Evolutionary conservation across 1,140 invertebrate species (phyloP), one percentile per base, ranked within the genome.

Genomic region (Stenopsyche tienmushanensis): DNA sequence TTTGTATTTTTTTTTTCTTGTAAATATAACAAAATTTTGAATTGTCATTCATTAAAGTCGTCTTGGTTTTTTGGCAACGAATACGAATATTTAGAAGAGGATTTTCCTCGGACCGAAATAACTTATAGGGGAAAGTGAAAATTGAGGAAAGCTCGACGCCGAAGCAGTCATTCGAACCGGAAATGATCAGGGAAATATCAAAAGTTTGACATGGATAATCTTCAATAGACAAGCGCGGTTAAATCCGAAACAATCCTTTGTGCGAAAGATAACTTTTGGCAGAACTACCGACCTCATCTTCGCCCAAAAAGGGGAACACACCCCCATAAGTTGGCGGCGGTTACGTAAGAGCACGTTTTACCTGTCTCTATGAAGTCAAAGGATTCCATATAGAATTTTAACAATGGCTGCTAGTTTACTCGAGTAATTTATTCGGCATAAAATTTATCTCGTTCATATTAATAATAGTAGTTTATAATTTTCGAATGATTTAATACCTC

Each of bases 301-400:
- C 44, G 18, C 8, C 5, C 5, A 7, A 18, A 47, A 47, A 47
- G 17, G 17, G 18, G 10, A 15, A 18, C 44, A 39, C 44, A 18
- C 44, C 8, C 18, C 17, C 7, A 15, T 18, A 15, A 8, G 3
- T 47, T 18, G 5, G 44, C 18, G 18, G 44, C 29, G 5, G 8
- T 47, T 47, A 47, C 44, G 18, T 47, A 20, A 47, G 44, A 47
- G 44, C 44, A 20, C 18, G 44, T 18, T 47, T 47, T 47, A 47
- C 44, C 44, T 47, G 10, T 8, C 44, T 8, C 5, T 18, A 15
- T 8, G 44, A 13, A 13, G 29, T 34, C 29, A 34, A 34, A 34
- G 29, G 29, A 34, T 20, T 15, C 44, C 10, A 47, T 8, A 20
- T 8, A 47, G 5, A 18, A 47, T 7, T 13, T 20, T 13, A 8